Percentiles rank a stretch among this genome's conserved stretches.
These are phyloP conservation scores for Ormyrus pomaceus DNA, from an alignment of 2,888 invertebrate species.

Conservation along the genomic window DNA sequence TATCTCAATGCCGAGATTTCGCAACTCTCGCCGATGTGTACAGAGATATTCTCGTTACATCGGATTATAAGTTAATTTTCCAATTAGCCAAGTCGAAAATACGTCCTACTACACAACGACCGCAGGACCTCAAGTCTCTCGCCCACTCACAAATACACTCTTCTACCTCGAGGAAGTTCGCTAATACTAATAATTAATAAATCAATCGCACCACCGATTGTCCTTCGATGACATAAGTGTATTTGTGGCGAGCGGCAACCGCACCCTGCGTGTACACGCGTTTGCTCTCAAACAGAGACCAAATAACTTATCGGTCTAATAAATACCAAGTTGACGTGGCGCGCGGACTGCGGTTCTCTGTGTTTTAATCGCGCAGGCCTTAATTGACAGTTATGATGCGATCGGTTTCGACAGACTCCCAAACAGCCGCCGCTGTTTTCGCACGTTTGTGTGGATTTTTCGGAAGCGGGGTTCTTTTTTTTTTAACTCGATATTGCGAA, in stretches of 20 bases:
- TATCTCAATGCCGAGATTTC: constrained; percentile 27
- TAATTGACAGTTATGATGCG: constrained; percentile 47
- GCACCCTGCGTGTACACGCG: too few species aligned
- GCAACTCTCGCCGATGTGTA: neutral
- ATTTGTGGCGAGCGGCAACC: too few species aligned
- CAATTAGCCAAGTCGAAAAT: constrained; percentile 21
- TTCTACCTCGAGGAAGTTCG: too few species aligned
- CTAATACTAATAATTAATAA: too few species aligned
- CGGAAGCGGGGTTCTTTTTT: too few species aligned
- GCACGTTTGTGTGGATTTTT: neutral
- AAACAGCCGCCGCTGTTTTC: neutral
- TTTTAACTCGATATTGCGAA: neutral
- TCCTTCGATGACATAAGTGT: too few species aligned
- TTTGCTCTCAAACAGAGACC: too few species aligned
- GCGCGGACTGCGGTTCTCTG: too few species aligned
- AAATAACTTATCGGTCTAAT: too few species aligned
- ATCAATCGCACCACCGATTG: too few species aligned
- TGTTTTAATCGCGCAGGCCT: neutral
- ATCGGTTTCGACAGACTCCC: constrained; percentile 15
- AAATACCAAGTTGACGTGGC: too few species aligned
- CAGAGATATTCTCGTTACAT: neutral
- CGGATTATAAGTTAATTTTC: constrained; percentile 20
- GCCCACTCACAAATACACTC: too few species aligned
- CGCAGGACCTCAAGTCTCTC: neutral
- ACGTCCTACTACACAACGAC: neutral